Base-by-base conservation (phyloP, 2,888 invertebrate species). In the Cyrtodaria siliqua region DNA sequence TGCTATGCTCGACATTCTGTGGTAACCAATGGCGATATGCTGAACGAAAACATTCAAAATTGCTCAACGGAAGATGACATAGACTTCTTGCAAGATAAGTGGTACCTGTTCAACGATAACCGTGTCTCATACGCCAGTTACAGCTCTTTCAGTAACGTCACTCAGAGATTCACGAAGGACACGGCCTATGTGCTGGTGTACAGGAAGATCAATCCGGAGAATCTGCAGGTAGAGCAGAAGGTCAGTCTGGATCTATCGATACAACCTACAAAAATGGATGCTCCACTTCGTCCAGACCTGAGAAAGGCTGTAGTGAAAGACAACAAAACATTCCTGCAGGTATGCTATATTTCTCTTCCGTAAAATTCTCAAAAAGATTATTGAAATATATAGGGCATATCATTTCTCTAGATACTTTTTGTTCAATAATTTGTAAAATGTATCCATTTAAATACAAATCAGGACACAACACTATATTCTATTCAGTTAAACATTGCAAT, bases 131-230 rank as follows among this genome's bases (percentile, higher is more conserved):
- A 89, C 59, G 85, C 90, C 59, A 84, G 79, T 27, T 90, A 86
- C 74, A 79, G 78, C 20, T 86, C 88, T 3, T 90, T 91, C 70
- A 87, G 89, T 79, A 87, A 87, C 62, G 87, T 92, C 44, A 89
- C 89, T 0, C 85, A 91, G 61, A 83, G 87, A 49, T 92, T 92
- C 79, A 95, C 95, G 2, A 95, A 96, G 16, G 96, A 96, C 90
- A 97, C 97, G 0, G 96, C 97, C 0, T 97, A 97, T 90, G 96
- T 97, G 74, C 93, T 97, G 49, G 96, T 97, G 89, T 97, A 97
- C 90, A 75, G 87, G 63, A 86, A 84, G 60, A 76, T 89, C 16
- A 83, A 81, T 63, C 64, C 77, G 14, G 69, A 75, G 2, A 76
- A 79, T 12, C 9, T 70, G 16, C 57, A 64, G 3, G 66, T 44